Evolutionary conservation across 2,797 vertebrate genomes (phyloP).

Genomic region (Falco concolor): DNA sequence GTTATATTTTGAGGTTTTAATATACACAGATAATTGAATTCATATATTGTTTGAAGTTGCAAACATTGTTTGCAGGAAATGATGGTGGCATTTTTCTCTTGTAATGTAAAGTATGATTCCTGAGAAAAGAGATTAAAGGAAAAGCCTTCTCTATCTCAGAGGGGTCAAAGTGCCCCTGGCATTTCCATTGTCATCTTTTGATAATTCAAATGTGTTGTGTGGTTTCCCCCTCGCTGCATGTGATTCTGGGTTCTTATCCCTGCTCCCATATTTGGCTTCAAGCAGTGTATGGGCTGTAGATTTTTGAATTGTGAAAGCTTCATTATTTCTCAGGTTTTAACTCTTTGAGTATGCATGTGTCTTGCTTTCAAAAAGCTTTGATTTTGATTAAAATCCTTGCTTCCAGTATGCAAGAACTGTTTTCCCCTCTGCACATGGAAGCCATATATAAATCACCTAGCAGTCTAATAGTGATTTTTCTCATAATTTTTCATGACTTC

Average conservation of each 20-base stretch:
- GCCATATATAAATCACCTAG: slow-evolving; percentile 31
- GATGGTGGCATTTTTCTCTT: background rate
- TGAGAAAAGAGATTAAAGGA: background rate
- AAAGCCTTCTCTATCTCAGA: background rate
- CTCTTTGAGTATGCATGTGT: slow-evolving; percentile 6
- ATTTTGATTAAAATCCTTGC: slow-evolving; percentile 52
- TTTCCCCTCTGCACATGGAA: slow-evolving; percentile 34
- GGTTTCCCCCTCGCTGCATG: background rate
- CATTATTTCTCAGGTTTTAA: slow-evolving; percentile 54
- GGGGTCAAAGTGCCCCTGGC: background rate
- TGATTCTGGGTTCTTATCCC: slow-evolving; percentile 6
- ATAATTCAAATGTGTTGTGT: background rate
- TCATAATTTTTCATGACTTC: slow-evolving; percentile 38
- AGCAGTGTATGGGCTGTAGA: background rate
- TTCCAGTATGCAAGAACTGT: background rate
- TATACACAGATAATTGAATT: background rate
- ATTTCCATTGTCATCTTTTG: background rate
- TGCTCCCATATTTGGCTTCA: slow-evolving; percentile 30
- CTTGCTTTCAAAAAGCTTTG: slow-evolving; percentile 25
- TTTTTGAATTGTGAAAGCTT: slow-evolving; percentile 29
- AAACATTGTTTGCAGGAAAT: background rate
- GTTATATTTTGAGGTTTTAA: background rate
- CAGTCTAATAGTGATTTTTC: background rate
- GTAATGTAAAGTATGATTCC: background rate
- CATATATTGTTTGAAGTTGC: background rate